Evolutionary conservation across 2,113 vertebrate genomes (phyloP), one percentile per base, ranked within the genome.

Genomic region (Macquaria australasica): DNA sequence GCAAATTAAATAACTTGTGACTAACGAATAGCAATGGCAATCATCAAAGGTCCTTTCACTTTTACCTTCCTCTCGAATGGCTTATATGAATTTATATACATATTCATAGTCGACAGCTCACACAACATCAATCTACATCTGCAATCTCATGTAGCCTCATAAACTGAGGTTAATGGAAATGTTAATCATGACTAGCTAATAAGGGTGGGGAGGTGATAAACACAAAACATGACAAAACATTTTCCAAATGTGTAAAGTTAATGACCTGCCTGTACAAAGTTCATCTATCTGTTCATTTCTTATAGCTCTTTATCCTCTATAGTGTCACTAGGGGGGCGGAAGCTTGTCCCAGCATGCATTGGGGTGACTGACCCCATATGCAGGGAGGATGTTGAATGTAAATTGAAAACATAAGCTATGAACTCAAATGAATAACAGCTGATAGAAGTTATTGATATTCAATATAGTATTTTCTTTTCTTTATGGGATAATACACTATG

Each of bases 181-280:
- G 73, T 84, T 88, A 88, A 89, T 82, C 53, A 43, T 81, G 72
- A 91, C 84, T 77, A 76, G 79, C 82, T 83, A 86, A 85, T 80
- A 78, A 71, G 68, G 81, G 67, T 28, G 39, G 31, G 10, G 58
- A 62, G 43, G 82, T 39, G 72, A 58, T 31, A 45, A n/a, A 81
- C 72, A 88, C 64, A 64, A 23, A 58, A 59, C 66, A 70, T 73
- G 31, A 60, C 68, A 73, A 53, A 60, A 56, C 10, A 58, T 77
- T 83, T 69, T 12, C 23, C 28, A 70, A 14, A 79, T 28, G 21
- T 50, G 51, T 37, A 0, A 78, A 56, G 8, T 18, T 39, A 59
- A 48, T 39, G n/a, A 66, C 34, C 58, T 50, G 0, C 18, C 7
- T 64, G 0, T 28, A 6, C 20, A 50, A 31, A 63, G 21, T n/a